A percentile compares a stretch with the other conserved stretches of the same genome.
These are phyloP conservation scores for Gerris lacustris DNA, from an alignment of 2,888 invertebrate genomes.

Conservation along the genomic window DNA sequence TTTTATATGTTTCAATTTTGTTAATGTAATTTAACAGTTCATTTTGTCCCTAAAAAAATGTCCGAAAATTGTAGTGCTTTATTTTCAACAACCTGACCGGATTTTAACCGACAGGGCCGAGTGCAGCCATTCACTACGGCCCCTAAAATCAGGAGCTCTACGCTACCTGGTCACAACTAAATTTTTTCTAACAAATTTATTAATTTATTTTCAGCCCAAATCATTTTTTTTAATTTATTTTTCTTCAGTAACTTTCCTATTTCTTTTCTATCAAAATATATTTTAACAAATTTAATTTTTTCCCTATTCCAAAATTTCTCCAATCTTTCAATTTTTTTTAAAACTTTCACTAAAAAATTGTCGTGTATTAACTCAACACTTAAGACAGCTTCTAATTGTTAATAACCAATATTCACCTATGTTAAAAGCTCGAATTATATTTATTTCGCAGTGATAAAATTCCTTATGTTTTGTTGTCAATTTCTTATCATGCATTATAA, in stretches of 20 bases:
- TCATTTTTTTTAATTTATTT: neutral
- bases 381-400: too few relatives aligned
- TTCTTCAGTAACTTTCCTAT: neutral
- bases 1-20: slow-evolving; percentile 5
- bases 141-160: slow-evolving; percentile 40
- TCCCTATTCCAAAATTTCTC: too few relatives aligned
- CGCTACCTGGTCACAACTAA: neutral
- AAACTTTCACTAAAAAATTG: too few relatives aligned
- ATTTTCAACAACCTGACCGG: slow-evolving; percentile 28
- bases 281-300: too few relatives aligned
- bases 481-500: too few relatives aligned
- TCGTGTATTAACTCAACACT: too few relatives aligned
- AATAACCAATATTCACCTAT: too few relatives aligned
- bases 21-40: neutral
- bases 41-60: neutral
- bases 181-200: neutral
- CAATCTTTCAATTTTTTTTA: too few relatives aligned
- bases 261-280: too few relatives aligned
- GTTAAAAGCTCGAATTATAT: too few relatives aligned
- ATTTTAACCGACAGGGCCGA: slow-evolving; percentile 38
- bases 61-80: slow-evolving; percentile 16
- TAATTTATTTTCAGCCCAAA: neutral
- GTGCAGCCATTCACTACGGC: slow-evolving; percentile 54
- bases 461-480: too few relatives aligned
- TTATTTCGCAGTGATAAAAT: too few relatives aligned